These are phyloP conservation scores for Mimas tiliae DNA, from an alignment of 2,888 invertebrate species.

Conservation along the genomic window DNA sequence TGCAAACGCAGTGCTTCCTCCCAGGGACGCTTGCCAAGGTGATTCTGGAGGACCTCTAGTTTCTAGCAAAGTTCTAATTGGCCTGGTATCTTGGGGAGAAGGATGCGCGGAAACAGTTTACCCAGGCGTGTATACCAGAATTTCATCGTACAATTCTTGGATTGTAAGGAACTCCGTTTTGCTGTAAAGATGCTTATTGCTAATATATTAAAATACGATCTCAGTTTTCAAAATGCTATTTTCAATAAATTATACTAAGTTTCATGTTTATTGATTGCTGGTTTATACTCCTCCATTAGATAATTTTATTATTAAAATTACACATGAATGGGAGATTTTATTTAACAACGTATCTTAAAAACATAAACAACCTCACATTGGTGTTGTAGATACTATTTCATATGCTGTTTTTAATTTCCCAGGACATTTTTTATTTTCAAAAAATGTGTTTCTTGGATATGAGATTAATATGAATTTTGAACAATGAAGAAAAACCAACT, in stretches of 20 bases:
- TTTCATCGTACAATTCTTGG: slow-evolving; percentile 70
- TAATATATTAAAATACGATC: neutral
- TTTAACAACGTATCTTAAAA: neutral
- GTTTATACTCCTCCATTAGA: neutral
- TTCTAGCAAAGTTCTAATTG: slow-evolving; percentile 70
- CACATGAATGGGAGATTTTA: neutral
- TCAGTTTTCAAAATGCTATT: slow-evolving; percentile 1
- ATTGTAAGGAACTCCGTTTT: slow-evolving; percentile 41
- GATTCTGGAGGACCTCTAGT: slow-evolving; percentile 86
- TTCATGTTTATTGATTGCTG: neutral
- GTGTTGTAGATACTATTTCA: neutral
- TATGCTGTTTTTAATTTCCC: neutral
- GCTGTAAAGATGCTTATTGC: neutral
- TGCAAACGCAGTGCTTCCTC: slow-evolving; percentile 60
- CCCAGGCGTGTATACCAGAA: slow-evolving; percentile 85
- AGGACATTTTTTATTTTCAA: neutral
- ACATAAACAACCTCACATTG: neutral
- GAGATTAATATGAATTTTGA: neutral
- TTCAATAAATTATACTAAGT: neutral
- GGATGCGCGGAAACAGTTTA: slow-evolving; percentile 79
- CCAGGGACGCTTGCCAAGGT: slow-evolving; percentile 80
- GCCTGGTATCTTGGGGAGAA: slow-evolving; percentile 85
- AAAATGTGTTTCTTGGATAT: neutral
- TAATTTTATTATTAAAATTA: neutral
- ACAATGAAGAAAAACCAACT: neutral